phyloP scores from a whole-genome alignment of 2,797 vertebrate genomes.

The Heteromormyrus szaboi region DNA sequence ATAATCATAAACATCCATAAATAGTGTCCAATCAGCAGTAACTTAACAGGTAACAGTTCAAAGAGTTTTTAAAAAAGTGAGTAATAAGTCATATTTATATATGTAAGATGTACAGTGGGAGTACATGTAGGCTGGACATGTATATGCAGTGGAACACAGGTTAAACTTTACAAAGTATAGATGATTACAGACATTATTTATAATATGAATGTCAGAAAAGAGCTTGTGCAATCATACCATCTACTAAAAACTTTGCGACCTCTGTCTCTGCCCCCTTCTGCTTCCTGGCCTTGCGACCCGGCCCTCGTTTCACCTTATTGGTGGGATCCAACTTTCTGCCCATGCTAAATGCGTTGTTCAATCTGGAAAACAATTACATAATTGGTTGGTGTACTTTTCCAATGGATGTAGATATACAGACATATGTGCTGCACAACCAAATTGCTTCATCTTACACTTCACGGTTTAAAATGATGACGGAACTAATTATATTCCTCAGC shows the following conservation, averaged over 20 bases:
- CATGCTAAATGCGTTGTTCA: slow-evolving; percentile 58
- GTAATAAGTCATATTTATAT: background rate
- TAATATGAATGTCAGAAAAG: background rate
- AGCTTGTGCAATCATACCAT: slow-evolving; percentile 55
- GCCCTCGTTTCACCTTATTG: slow-evolving; percentile 76
- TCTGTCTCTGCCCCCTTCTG: slow-evolving; percentile 88
- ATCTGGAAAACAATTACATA: slow-evolving; percentile 16
- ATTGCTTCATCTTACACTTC: background rate
- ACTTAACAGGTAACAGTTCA: background rate
- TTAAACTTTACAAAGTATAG: background rate
- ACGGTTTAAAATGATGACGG: background rate
- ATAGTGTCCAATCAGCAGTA: background rate
- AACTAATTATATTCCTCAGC: background rate
- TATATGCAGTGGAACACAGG: background rate
- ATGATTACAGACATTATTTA: background rate
- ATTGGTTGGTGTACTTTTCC: background rate
- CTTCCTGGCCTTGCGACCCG: slow-evolving; percentile 81
- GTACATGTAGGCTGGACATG: background rate
- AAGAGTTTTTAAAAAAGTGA: background rate
- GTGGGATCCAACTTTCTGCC: slow-evolving; percentile 84
- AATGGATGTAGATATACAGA: background rate
- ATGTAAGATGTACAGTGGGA: background rate
- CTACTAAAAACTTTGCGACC: slow-evolving; percentile 69
- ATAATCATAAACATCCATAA: background rate
- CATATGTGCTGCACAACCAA: background rate